Conservation (phyloP, 1,140 invertebrate genomes). For the Dendroctonus ponderosae region DNA sequence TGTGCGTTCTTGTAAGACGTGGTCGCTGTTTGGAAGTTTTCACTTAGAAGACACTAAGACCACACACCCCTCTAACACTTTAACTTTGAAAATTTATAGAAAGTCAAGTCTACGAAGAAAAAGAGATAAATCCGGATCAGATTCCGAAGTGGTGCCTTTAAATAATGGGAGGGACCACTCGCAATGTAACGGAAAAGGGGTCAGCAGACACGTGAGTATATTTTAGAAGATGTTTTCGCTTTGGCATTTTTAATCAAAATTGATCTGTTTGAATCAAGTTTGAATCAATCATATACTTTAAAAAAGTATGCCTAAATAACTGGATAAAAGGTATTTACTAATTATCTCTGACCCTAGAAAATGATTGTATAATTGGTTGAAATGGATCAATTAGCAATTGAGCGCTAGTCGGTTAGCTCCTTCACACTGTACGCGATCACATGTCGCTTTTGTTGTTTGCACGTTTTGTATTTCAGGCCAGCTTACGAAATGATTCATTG, state of each 20-base stretch:
- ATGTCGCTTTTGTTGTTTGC: slow-evolving; percentile 30
- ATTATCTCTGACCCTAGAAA: background rate
- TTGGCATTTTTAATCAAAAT: slow-evolving; percentile 9
- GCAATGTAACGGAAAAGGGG: slow-evolving; percentile 68
- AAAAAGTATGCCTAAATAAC: too few relatives aligned
- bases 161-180: slow-evolving; percentile 69
- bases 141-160: slow-evolving; percentile 59
- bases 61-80: too few relatives aligned
- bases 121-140: slow-evolving; percentile 58
- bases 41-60: too few relatives aligned
- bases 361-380: too few relatives aligned
- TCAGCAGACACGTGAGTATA: slow-evolving; percentile 50
- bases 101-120: slow-evolving; percentile 64
- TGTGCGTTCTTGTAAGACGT: too few relatives aligned
- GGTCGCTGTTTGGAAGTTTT: too few relatives aligned
- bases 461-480: slow-evolving; percentile 44
- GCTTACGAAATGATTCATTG: slow-evolving; percentile 57
- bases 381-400: background rate
- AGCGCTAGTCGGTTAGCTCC: slow-evolving; percentile 8
- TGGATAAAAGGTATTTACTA: background rate
- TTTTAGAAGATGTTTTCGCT: background rate
- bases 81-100: slow-evolving; percentile 58
- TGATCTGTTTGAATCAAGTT: too few relatives aligned
- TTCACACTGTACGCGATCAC: background rate
- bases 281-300: too few relatives aligned